These are phyloP conservation scores for Ips typographus DNA, from an alignment of 1,140 invertebrate species.

Conservation along the genomic window DNA sequence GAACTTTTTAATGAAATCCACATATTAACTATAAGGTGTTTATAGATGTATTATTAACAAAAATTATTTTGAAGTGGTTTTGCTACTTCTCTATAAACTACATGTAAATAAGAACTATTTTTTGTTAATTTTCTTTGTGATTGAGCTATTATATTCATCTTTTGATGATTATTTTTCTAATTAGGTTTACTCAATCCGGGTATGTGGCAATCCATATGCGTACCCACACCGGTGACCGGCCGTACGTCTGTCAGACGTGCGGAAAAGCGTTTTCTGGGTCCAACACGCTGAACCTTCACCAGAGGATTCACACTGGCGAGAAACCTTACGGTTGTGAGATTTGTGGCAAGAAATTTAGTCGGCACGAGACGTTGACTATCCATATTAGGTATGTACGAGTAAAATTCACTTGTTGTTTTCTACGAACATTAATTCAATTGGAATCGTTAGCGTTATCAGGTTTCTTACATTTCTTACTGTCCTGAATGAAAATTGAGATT, in stretches of 20 bases:
- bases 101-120: too few species aligned
- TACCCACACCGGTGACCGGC: conserved; percentile 55
- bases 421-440: not conserved
- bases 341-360: conserved; percentile 59
- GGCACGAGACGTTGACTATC: conserved; percentile 51
- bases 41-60: too few species aligned
- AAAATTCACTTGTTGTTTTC: not conserved
- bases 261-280: conserved; percentile 54
- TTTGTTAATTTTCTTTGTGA: too few species aligned
- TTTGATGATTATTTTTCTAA: not conserved
- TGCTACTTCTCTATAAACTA: too few species aligned
- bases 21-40: too few species aligned
- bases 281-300: conserved; percentile 56
- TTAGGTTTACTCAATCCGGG: conserved; percentile 53
- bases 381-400: conserved; percentile 43
- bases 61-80: too few species aligned
- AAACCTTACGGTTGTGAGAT: conserved; percentile 63
- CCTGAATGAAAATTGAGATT: too few species aligned
- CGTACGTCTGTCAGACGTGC: conserved; percentile 53
- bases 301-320: conserved; percentile 63
- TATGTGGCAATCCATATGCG: conserved; percentile 57
- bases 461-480: too few species aligned
- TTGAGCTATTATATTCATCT: too few species aligned
- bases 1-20: too few species aligned
- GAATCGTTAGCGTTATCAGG: not conserved